Percentiles rank a stretch among this genome's conserved stretches.
Evolutionary conservation across 2,797 vertebrate genomes (phyloP).

Genomic region (Molossus molossus): DNA sequence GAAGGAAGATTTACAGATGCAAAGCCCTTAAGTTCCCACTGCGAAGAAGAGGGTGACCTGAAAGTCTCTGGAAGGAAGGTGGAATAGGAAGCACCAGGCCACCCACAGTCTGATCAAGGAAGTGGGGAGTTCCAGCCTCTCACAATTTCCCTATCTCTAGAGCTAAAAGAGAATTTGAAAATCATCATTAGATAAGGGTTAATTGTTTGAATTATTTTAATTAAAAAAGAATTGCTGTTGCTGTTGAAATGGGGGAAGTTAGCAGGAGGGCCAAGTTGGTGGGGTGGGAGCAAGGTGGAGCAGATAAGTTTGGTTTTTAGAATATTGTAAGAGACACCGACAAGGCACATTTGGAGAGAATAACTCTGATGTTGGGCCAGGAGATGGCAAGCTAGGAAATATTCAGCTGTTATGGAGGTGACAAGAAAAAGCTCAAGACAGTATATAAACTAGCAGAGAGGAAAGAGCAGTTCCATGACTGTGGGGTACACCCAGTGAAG

Average conservation of each 20-base stretch:
- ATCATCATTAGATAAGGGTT: not conserved
- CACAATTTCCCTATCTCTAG: not conserved
- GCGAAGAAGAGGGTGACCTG: not conserved
- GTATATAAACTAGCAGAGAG: not conserved
- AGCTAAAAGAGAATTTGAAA: not conserved
- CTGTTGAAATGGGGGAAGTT: not conserved
- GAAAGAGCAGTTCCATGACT: not conserved
- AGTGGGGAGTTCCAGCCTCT: not conserved
- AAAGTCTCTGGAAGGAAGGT: not conserved
- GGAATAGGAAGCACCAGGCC: not conserved
- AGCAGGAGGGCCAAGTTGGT: not conserved
- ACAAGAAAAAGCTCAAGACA: not conserved
- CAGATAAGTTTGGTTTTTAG: not conserved
- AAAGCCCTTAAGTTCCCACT: not conserved
- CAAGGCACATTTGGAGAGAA: not conserved
- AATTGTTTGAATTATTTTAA: conserved; percentile 28
- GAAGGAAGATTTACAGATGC: not conserved
- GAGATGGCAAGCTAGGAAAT: not conserved
- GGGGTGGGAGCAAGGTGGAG: not conserved
- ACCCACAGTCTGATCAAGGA: not conserved
- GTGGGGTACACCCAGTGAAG: not conserved
- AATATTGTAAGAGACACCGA: not conserved
- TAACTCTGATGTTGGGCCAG: not conserved
- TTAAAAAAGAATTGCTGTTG: not conserved
- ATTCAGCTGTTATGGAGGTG: not conserved